Evolutionary conservation across 2,888 invertebrate species (phyloP).

Genomic region (Athalia cordata): DNA sequence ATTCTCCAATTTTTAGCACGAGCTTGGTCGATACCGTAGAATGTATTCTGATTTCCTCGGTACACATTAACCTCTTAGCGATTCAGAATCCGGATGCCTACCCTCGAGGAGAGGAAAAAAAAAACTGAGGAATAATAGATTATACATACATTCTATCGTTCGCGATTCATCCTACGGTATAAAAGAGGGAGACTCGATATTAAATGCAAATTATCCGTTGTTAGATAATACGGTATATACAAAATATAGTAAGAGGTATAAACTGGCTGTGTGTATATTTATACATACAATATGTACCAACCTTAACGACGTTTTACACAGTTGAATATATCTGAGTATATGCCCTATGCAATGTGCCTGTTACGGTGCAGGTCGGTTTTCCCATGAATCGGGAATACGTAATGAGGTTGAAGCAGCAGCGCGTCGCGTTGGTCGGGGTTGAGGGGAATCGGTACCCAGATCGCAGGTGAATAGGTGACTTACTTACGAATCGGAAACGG

Average conservation of each 20-base stretch:
- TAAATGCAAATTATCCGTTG: slow-evolving; percentile 29
- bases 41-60: not conserved
- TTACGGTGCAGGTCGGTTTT: not conserved
- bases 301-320: not conserved
- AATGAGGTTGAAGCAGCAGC: slow-evolving; percentile 8
- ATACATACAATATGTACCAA: not conserved
- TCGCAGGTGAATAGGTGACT: slow-evolving; percentile 37
- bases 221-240: not conserved
- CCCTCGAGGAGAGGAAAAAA: too few relatives aligned
- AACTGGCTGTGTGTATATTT: not conserved
- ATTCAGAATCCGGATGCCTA: not conserved
- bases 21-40: too few relatives aligned
- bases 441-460: not conserved
- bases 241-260: not conserved
- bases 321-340: not conserved
- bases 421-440: too few relatives aligned
- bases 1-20: not conserved
- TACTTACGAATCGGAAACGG: slow-evolving; percentile 33
- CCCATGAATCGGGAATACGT: slow-evolving; percentile 26
- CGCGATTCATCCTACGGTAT: not conserved
- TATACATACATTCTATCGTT: not conserved
- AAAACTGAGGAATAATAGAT: too few relatives aligned
- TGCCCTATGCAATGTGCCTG: not conserved
- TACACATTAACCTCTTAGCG: slow-evolving; percentile 11
- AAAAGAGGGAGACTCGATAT: not conserved